phyloP scores from a whole-genome alignment of 2,888 invertebrate genomes.

The Eupeodes latifasciatus region DNA sequence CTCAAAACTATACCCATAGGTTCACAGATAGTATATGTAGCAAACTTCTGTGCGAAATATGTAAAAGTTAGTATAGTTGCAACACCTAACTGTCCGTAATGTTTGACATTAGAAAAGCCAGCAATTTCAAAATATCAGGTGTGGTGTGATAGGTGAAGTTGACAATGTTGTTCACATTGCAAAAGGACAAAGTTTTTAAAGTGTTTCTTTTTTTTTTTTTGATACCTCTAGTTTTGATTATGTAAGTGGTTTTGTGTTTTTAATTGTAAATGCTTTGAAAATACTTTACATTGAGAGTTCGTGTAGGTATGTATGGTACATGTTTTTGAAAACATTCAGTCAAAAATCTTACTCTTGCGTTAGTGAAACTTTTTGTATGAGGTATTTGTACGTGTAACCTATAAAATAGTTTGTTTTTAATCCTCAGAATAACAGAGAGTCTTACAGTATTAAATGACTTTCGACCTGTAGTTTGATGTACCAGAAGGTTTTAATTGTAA shows the following conservation, averaged over 20 bases:
- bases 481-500: no score
- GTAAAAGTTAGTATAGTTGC: conserved; percentile 12
- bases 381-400: no score
- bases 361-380: no score
- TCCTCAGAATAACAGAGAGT: no score
- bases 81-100: conserved; percentile 26
- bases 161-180: neutral
- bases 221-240: neutral
- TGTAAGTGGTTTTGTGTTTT: conserved; percentile 20
- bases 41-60: conserved; percentile 29
- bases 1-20: neutral
- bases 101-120: conserved; percentile 30
- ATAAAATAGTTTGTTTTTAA: no score
- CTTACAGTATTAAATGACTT: no score
- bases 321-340: no score
- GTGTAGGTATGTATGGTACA: no score
- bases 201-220: neutral
- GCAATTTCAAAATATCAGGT: conserved; percentile 36
- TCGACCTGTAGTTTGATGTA: no score
- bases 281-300: neutral
- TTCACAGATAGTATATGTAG: neutral
- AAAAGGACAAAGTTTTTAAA: conserved; percentile 29
- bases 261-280: neutral
- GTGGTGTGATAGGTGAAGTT: conserved; percentile 4
- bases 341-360: no score